Conservation (phyloP, 2,888 invertebrate species). For the Lithosia quadra region DNA sequence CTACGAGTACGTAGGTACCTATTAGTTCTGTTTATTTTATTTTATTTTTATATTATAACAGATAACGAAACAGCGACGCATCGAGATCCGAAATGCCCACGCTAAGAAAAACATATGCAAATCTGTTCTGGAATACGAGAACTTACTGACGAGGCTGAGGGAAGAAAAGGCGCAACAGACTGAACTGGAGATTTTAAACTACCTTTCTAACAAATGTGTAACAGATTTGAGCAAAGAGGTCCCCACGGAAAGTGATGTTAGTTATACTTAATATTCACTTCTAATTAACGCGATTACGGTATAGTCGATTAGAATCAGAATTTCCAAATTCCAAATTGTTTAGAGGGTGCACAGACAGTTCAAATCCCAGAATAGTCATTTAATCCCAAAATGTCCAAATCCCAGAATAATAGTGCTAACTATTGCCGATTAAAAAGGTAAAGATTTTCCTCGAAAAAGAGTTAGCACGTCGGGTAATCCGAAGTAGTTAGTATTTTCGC, state of each 20-base stretch:
- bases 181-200: constrained; percentile 83
- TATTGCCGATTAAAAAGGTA: background rate
- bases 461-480: no score
- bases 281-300: no score
- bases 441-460: no score
- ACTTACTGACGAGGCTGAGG: constrained; percentile 82
- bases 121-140: constrained; percentile 83
- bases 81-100: constrained; percentile 80
- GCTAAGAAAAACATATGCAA: constrained; percentile 82
- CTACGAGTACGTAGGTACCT: background rate
- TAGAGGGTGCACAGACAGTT: no score
- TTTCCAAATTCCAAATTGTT: no score
- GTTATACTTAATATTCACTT: constrained; percentile 25
- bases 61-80: constrained; percentile 80
- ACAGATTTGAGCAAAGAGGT: constrained; percentile 73
- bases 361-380: no score
- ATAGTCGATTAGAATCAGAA: background rate
- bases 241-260: constrained; percentile 78
- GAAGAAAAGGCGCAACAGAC: constrained; percentile 83
- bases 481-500: no score
- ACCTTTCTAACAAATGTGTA: constrained; percentile 76
- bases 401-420: background rate
- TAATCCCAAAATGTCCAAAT: no score
- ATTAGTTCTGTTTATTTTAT: background rate
- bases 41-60: no score